Conservation (phyloP, 2,888 invertebrate species). For the Pherbina coryleti region DNA sequence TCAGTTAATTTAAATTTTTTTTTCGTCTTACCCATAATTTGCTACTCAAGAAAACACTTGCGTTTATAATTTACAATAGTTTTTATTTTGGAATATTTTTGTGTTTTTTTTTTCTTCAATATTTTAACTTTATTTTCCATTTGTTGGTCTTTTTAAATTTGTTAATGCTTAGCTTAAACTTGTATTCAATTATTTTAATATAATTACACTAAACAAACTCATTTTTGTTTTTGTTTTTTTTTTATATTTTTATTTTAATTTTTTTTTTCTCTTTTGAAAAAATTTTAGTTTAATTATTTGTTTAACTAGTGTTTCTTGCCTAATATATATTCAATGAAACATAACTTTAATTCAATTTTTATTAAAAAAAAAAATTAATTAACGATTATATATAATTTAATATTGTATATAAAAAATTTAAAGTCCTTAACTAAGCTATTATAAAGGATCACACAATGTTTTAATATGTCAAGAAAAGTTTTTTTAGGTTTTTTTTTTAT, state of each 20-base stretch:
- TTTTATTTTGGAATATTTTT: too few species aligned
- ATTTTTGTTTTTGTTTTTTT: conserved; percentile 40
- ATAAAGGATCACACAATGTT: conserved; percentile 1
- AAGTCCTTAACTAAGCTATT: conserved; percentile 1
- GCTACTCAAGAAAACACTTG: too few species aligned
- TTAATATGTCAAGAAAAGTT: neutral
- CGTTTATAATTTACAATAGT: too few species aligned
- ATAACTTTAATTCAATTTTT: conserved; percentile 23
- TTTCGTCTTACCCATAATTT: too few species aligned
- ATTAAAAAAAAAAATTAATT: conserved; percentile 18
- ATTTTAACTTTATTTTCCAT: conserved; percentile 9
- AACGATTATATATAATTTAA: neutral
- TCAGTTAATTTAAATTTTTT: too few species aligned
- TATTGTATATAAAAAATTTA: conserved; percentile 1
- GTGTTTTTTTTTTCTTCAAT: neutral
- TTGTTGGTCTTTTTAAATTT: conserved; percentile 36
- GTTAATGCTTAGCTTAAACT: conserved; percentile 38
- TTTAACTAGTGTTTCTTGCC: conserved; percentile 41
- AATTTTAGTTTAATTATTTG: conserved; percentile 28
- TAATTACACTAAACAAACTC: conserved; percentile 16
- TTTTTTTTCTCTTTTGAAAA: too few species aligned
- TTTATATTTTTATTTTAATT: too few species aligned
- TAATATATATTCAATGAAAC: conserved; percentile 38
- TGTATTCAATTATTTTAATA: conserved; percentile 10
- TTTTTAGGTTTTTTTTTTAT: neutral